These are phyloP conservation scores for Strigops habroptila DNA, from an alignment of 2,113 vertebrate species.

Conservation along the genomic window DNA sequence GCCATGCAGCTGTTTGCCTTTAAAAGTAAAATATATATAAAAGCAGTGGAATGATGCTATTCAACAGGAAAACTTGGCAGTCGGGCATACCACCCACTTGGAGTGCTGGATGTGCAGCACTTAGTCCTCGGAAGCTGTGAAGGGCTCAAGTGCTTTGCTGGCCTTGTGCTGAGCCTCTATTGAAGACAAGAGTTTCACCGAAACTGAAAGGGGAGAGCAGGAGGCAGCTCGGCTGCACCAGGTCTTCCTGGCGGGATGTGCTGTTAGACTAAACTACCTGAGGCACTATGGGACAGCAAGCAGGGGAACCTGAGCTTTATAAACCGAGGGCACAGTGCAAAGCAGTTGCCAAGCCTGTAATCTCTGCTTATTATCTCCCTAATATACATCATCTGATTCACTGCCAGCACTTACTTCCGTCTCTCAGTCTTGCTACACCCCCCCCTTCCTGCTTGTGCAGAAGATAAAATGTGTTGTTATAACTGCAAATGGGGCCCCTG, in stretches of 20 bases:
- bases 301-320: not conserved
- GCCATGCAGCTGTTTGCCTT: not conserved
- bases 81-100: slow-evolving; percentile 24
- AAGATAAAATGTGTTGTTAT: slow-evolving; percentile 46
- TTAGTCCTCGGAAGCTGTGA: not conserved
- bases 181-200: not conserved
- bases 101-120: not conserved
- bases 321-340: not conserved
- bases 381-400: not conserved
- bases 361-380: slow-evolving; percentile 50
- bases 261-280: not conserved
- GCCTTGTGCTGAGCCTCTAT: not conserved
- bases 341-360: not conserved
- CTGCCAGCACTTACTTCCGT: slow-evolving; percentile 34
- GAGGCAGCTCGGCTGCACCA: not conserved
- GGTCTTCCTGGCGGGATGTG: not conserved
- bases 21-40: not conserved
- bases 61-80: slow-evolving; percentile 30
- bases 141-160: not conserved
- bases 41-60: not conserved
- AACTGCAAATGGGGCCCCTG: slow-evolving; percentile 24
- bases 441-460: slow-evolving; percentile 7
- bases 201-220: not conserved
- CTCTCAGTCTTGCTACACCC: not conserved
- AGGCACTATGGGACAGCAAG: not conserved